Evolutionary conservation across 37 sponge, comb jelly and placozoan species (phyloP), one percentile per base, ranked within the genome.

Genomic region (Sycon ciliatum): DNA sequence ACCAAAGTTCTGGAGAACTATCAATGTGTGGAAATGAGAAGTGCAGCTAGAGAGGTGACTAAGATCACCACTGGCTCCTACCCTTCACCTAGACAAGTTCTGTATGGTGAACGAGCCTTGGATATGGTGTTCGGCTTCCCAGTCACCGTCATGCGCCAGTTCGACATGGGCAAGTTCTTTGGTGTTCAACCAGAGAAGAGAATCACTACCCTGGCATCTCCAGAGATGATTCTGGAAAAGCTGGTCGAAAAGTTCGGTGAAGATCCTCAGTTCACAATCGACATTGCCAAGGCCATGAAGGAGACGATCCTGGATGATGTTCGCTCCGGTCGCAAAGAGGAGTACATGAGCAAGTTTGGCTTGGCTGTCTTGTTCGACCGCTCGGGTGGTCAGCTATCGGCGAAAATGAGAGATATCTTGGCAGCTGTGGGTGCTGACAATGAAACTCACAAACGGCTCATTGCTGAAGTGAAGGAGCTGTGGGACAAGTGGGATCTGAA

Each of bases 151-250:
- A 68, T 37, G 5, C 58, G 63, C 26, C 49, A 38, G 1, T 91
- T 91, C 38, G 78, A 91, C 46, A 28, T 91, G 53, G 92, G 82
- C 4, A 65, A 81, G 4, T 91, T 91, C 69, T 86, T 91, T 65
- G 87, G 82, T 22, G 84, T 74, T 38, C 57, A 80, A 54, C 36
- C 82, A 0, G 74, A 75, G 0, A 74, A 60, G 0, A 73, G 92
- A 5, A 83, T 91, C 46, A 86, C 74, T 1, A 81, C 92, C 1
- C 81, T 91, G 40, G 87, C 87, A 0, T 54, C 82, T 32, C 27
- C 72, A 1, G 82, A 80, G 1, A 91, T 91, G 92, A 56, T 91
- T 26, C 16, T 3, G 34, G 69, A 83, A 18, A 32, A 79, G 37
- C 72, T 91, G 55, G 28, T 55, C 26, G 78, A 83, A 1, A n/a